Evolutionary conservation across 2,113 vertebrate genomes (phyloP).

Genomic region (Diglossa brunneiventris): DNA sequence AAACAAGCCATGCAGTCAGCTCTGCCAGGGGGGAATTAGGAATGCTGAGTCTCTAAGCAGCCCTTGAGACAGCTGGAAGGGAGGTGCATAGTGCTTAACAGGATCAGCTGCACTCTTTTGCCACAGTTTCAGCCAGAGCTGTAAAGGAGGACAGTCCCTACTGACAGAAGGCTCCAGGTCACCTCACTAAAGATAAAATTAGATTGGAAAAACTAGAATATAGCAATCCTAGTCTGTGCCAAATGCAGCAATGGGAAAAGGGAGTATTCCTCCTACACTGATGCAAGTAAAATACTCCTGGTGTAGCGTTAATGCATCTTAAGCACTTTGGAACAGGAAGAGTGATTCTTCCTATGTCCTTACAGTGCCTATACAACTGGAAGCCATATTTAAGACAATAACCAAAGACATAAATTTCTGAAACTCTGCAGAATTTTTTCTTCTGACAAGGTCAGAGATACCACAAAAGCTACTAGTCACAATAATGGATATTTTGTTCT

Average conservation of each 20-base stretch:
- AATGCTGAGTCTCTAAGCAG: neutral
- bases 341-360: neutral
- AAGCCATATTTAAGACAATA: neutral
- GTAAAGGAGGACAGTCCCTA: neutral
- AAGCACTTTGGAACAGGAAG: neutral
- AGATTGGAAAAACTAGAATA: neutral
- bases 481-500: neutral
- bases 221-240: neutral
- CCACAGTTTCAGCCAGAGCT: neutral
- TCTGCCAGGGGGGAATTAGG: neutral
- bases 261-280: neutral
- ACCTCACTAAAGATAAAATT: neutral
- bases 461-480: neutral
- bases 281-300: neutral
- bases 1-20: neutral
- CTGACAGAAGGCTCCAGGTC: neutral
- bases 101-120: neutral
- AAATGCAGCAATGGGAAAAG: neutral
- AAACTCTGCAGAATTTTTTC: neutral
- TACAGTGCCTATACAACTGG: neutral
- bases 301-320: neutral
- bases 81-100: neutral
- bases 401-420: neutral
- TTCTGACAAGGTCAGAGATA: neutral
- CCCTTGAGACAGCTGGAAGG: neutral